Evolutionary conservation across 1,140 invertebrate species (phyloP).

Genomic region (Ylistrum balloti): DNA sequence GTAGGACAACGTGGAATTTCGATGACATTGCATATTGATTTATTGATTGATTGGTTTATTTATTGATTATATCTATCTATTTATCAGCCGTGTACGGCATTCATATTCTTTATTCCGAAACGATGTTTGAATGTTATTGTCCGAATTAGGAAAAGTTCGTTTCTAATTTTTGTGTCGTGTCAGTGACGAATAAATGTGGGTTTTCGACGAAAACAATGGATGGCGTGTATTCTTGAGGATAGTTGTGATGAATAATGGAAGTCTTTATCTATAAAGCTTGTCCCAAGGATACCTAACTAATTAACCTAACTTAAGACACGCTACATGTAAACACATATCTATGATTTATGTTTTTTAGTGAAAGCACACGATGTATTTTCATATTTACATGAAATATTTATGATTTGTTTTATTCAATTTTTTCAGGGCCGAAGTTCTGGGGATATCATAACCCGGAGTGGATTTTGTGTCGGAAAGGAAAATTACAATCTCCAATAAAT

Average conservation of each 20-base stretch:
- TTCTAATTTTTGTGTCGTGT: background rate
- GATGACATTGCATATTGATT: too few relatives aligned
- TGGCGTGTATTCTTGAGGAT: background rate
- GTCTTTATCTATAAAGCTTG: background rate
- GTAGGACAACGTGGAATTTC: too few relatives aligned
- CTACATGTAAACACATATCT: background rate
- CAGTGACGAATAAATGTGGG: background rate
- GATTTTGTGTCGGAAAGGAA: slow-evolving; percentile 31
- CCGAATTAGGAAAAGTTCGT: background rate
- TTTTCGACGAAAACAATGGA: background rate
- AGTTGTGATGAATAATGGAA: background rate
- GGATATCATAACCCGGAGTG: slow-evolving; percentile 15
- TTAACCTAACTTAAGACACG: background rate
- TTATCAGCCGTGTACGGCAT: too few relatives aligned
- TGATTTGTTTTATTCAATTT: background rate
- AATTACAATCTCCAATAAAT: slow-evolving; percentile 7
- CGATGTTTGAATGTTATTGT: too few relatives aligned
- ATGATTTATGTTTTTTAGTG: background rate
- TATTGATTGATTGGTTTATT: too few relatives aligned
- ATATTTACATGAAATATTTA: background rate
- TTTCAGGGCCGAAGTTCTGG: slow-evolving; percentile 5
- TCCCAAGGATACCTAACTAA: background rate
- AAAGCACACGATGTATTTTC: background rate
- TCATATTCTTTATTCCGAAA: too few relatives aligned
- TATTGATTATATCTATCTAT: too few relatives aligned